Evolutionary conservation across 2,888 invertebrate species (phyloP).

Genomic region (Spisula subtruncata): DNA sequence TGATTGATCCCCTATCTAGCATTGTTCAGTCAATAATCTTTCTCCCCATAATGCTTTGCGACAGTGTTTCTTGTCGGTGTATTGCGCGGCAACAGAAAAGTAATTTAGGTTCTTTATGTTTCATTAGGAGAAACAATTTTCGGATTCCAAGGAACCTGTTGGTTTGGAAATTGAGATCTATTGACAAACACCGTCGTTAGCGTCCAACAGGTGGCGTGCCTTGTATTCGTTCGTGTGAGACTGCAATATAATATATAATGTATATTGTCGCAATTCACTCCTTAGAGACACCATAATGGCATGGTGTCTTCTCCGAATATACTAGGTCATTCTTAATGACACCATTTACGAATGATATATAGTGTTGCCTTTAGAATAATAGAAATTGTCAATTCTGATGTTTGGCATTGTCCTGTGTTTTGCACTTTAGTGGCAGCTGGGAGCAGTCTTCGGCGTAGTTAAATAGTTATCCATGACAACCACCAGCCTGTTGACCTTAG

Average conservation of each 20-base stretch:
- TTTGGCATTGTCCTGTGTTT: too few relatives aligned
- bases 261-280: background rate
- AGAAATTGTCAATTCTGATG: too few relatives aligned
- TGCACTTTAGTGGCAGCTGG: too few relatives aligned
- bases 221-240: background rate
- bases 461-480: too few relatives aligned
- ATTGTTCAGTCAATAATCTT: conserved; percentile 39
- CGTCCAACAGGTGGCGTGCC: background rate
- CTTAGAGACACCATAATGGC: background rate
- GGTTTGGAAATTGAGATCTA: background rate
- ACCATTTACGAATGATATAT: background rate
- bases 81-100: conserved; percentile 16
- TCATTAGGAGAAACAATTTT: conserved; percentile 14
- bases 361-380: background rate
- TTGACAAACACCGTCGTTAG: background rate
- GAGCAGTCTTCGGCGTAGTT: too few relatives aligned
- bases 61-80: background rate
- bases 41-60: conserved; percentile 17
- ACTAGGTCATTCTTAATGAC: too few relatives aligned
- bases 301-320: background rate
- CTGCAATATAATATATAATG: background rate
- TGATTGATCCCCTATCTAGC: conserved; percentile 55
- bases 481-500: too few relatives aligned
- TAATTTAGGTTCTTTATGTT: conserved; percentile 19
- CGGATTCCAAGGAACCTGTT: background rate